Conservation (phyloP, 2,888 invertebrate species). For the Apamea epomidion region DNA sequence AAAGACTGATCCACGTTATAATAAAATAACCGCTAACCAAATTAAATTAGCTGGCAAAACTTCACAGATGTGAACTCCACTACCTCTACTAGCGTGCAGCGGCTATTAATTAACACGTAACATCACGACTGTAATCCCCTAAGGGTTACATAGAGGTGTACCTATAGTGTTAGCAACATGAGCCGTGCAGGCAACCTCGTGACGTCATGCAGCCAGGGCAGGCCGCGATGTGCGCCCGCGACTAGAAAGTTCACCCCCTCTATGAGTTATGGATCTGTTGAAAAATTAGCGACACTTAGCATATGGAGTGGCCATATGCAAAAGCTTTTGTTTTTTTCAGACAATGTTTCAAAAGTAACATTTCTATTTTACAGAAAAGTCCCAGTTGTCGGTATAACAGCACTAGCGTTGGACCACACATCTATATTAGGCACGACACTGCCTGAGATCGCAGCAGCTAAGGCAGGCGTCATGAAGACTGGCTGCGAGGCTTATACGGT, state of each 20-base stretch:
- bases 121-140: neutral
- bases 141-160: neutral
- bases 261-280: neutral
- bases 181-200: no score
- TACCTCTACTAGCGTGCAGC: neutral
- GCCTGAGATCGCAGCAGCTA: constrained; percentile 97
- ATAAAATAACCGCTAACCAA: neutral
- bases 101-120: neutral
- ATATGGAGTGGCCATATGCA: neutral
- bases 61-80: neutral
- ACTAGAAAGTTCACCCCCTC: no score
- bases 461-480: constrained; percentile 98
- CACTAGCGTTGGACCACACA: constrained; percentile 97
- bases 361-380: constrained; percentile 91
- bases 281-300: neutral
- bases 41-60: neutral
- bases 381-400: constrained; percentile 96
- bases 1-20: neutral
- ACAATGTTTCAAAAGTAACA: neutral
- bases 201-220: no score
- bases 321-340: neutral
- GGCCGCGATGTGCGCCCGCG: no score
- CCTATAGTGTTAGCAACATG: no score
- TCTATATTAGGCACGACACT: constrained; percentile 95
- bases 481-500: constrained; percentile 93